Evolutionary conservation across 2,797 vertebrate species (phyloP).

Genomic region (Scolopax rusticola): DNA sequence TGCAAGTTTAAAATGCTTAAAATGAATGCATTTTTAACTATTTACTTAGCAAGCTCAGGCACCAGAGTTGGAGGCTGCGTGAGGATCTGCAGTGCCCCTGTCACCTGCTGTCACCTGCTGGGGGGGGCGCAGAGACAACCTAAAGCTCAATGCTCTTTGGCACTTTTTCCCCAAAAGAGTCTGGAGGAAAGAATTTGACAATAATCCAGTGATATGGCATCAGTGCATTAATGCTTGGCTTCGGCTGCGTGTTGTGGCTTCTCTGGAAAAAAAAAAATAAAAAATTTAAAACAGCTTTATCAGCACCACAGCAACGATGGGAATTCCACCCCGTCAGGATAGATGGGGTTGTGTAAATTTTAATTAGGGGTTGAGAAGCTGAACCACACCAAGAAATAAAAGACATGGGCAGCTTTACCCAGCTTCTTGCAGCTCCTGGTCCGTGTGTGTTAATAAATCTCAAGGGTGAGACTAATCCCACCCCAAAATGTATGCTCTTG

Average conservation of each 20-base stretch:
- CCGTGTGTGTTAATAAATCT: background rate
- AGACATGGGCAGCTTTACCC: background rate
- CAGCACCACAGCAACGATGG: background rate
- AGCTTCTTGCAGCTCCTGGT: constrained; percentile 2
- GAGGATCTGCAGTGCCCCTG: background rate
- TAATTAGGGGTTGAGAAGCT: background rate
- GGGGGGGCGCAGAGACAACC: rapidly evolving
- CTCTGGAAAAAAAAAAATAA: background rate
- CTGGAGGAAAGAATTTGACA: background rate
- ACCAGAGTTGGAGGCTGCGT: rapidly evolving
- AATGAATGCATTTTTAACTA: background rate
- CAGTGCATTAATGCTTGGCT: background rate
- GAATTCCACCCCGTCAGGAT: background rate
- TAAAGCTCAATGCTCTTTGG: background rate
- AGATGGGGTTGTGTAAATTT: background rate
- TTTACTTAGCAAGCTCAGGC: background rate
- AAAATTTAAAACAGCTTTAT: background rate
- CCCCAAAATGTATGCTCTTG: background rate
- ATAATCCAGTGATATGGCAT: background rate
- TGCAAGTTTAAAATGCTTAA: no score
- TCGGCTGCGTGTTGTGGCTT: background rate
- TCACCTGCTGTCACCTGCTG: background rate
- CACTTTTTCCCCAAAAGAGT: background rate
- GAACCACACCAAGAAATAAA: background rate
- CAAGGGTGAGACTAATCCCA: background rate